A percentile compares a stretch with the other conserved stretches of the same genome.
Evolutionary conservation across 2,888 invertebrate genomes (phyloP).

Genomic region (Latheticus oryzae): DNA sequence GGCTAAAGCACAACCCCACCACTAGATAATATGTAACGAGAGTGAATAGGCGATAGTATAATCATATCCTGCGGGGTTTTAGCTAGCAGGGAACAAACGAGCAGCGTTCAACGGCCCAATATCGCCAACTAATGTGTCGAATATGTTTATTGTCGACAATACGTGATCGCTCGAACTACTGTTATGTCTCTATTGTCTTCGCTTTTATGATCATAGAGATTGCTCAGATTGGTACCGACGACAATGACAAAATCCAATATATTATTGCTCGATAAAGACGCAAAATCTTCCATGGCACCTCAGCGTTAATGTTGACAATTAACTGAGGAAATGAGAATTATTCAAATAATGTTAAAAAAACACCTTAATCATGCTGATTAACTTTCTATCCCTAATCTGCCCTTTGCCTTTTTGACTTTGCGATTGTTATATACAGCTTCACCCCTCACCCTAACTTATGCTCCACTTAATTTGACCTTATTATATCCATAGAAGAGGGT

Average conservation of each 20-base stretch:
- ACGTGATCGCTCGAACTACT: slow-evolving; percentile 52
- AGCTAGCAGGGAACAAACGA: neutral
- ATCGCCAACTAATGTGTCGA: slow-evolving; percentile 39
- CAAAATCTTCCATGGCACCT: too few species aligned
- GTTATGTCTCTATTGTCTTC: slow-evolving; percentile 53
- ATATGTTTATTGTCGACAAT: slow-evolving; percentile 50
- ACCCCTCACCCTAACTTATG: slow-evolving; percentile 47
- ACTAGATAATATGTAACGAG: slow-evolving; percentile 28
- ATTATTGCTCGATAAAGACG: too few species aligned
- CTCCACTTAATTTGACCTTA: slow-evolving; percentile 53
- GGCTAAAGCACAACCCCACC: slow-evolving; percentile 31
- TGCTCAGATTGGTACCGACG: slow-evolving; percentile 30
- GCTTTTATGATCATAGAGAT: slow-evolving; percentile 34
- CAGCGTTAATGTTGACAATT: too few species aligned
- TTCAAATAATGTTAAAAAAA: too few species aligned
- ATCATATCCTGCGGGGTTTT: slow-evolving; percentile 27
- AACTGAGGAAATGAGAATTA: too few species aligned
- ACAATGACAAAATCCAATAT: too few species aligned
- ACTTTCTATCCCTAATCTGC: neutral
- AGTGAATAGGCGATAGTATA: slow-evolving; percentile 7
- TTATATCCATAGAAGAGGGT: slow-evolving; percentile 50
- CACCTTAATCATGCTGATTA: too few species aligned
- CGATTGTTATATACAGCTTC: slow-evolving; percentile 41
- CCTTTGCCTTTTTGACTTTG: slow-evolving; percentile 17
- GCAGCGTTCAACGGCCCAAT: slow-evolving; percentile 40